Conservation (phyloP, 2,888 invertebrate species). For the Athalia cordata region DNA sequence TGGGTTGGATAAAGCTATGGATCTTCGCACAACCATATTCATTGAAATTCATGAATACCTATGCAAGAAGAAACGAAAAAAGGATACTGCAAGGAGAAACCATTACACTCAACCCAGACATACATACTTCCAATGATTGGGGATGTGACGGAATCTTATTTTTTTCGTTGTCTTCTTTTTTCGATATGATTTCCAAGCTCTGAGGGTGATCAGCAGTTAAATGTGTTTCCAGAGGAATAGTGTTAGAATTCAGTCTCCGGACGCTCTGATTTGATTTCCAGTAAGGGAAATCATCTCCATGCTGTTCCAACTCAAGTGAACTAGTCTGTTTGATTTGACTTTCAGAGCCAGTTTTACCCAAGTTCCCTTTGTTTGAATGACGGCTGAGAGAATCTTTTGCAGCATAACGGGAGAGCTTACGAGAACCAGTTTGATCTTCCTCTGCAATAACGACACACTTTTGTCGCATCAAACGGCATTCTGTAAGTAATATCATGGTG, state of each 20-base stretch:
- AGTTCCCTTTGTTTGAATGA: slow-evolving; percentile 67
- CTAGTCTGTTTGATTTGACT: slow-evolving; percentile 76
- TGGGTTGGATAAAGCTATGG: no score
- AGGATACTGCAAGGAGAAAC: no score
- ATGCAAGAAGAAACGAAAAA: no score
- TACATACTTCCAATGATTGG: slow-evolving; percentile 68
- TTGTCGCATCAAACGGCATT: slow-evolving; percentile 62
- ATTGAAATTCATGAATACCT: no score
- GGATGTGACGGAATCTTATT: slow-evolving; percentile 71
- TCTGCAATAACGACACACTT: slow-evolving; percentile 64
- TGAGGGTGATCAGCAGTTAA: slow-evolving; percentile 68
- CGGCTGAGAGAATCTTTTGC: slow-evolving; percentile 68
- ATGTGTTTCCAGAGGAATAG: slow-evolving; percentile 67
- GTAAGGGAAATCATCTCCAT: slow-evolving; percentile 67
- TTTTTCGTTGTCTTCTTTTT: slow-evolving; percentile 67
- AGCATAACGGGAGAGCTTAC: slow-evolving; percentile 67
- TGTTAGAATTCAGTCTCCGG: slow-evolving; percentile 66
- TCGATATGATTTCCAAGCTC: slow-evolving; percentile 69
- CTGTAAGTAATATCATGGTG: slow-evolving; percentile 50
- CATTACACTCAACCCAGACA: not conserved
- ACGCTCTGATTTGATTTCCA: slow-evolving; percentile 70
- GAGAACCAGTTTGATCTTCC: slow-evolving; percentile 61
- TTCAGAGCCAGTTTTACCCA: slow-evolving; percentile 73
- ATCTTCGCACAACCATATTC: no score
- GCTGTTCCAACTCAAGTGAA: slow-evolving; percentile 76